A percentile compares a stretch with the other conserved stretches of the same genome.
Conservation (phyloP, 2,888 invertebrate species). For the Drosophila barbarae region DNA sequence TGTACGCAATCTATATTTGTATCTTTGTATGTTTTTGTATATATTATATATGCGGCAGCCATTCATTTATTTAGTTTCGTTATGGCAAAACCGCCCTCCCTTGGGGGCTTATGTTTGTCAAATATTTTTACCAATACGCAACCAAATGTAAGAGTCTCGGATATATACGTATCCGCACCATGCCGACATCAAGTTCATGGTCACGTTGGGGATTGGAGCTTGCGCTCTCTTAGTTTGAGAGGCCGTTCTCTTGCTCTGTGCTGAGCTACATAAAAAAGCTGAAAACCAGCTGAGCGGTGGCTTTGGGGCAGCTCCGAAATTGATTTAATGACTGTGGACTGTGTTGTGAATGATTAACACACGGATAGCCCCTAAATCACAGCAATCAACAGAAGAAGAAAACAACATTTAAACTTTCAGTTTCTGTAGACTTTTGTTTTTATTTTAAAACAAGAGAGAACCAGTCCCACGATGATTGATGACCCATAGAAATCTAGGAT, state of each 20-base stretch:
- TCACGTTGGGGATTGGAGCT: conserved; percentile 55
- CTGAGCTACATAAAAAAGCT: conserved; percentile 29
- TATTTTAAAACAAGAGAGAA: conserved; percentile 9
- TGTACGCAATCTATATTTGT: conserved; percentile 17
- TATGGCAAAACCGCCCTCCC: conserved; percentile 32
- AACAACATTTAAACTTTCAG: conserved; percentile 51
- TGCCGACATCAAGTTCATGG: conserved; percentile 72
- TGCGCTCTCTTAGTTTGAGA: conserved; percentile 52
- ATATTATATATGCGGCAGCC: conserved; percentile 36
- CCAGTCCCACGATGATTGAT: conserved; percentile 14
- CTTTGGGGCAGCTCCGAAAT: conserved; percentile 16
- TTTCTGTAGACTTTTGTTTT: conserved; percentile 43
- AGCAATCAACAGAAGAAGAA: conserved; percentile 31
- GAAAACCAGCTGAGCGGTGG: conserved; percentile 20
- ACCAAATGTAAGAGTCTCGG: conserved; percentile 12
- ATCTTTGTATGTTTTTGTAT: conserved; percentile 17
- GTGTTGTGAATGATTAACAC: conserved; percentile 23
- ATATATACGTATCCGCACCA: conserved; percentile 30
- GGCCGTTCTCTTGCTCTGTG: conserved; percentile 15
- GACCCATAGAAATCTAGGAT: conserved; percentile 1
- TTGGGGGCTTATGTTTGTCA: conserved; percentile 34
- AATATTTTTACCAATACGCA: conserved; percentile 35
- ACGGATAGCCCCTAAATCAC: conserved; percentile 33
- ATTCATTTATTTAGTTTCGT: conserved; percentile 49
- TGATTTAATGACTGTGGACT: conserved; percentile 23